These are phyloP conservation scores for Columba livia DNA, from an alignment of 2,113 vertebrate genomes.

Conservation along the genomic window DNA sequence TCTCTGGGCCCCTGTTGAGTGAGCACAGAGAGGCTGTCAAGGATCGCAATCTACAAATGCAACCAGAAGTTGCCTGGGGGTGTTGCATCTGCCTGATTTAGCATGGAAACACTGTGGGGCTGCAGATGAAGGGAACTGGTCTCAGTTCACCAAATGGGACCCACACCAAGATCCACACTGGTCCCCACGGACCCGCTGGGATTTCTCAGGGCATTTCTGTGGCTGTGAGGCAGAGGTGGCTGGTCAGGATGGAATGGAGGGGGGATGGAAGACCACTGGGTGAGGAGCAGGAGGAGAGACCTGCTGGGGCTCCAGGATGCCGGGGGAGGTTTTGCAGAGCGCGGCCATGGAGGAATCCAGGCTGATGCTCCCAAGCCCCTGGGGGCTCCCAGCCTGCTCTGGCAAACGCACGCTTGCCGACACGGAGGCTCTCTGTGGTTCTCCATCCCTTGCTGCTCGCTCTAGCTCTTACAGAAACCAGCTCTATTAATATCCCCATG, in stretches of 20 bases:
- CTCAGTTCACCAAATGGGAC: accelerated
- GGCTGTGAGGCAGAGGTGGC: not conserved
- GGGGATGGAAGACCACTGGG: not conserved
- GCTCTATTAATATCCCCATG: slow-evolving; percentile 55
- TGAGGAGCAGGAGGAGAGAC: not conserved
- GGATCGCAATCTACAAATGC: not conserved
- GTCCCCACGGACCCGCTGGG: not conserved
- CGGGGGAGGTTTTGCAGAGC: not conserved
- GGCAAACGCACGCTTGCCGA: not conserved
- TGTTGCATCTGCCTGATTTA: not conserved
- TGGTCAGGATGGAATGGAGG: not conserved
- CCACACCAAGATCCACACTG: accelerated
- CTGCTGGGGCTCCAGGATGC: not conserved
- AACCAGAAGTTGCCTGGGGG: not conserved
- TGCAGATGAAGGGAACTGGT: not conserved
- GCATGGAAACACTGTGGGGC: accelerated
- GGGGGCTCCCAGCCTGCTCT: not conserved
- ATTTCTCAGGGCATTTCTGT: not conserved
- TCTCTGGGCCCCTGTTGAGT: not conserved
- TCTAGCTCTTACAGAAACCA: slow-evolving; percentile 53
- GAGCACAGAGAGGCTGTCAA: not conserved
- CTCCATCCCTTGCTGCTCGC: not conserved
- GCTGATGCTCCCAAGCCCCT: accelerated
- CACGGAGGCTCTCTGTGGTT: not conserved
- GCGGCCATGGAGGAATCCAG: not conserved